Evolutionary conservation across 2,888 invertebrate species (phyloP), one percentile per base, ranked within the genome.

Genomic region (Philonicus albiceps): DNA sequence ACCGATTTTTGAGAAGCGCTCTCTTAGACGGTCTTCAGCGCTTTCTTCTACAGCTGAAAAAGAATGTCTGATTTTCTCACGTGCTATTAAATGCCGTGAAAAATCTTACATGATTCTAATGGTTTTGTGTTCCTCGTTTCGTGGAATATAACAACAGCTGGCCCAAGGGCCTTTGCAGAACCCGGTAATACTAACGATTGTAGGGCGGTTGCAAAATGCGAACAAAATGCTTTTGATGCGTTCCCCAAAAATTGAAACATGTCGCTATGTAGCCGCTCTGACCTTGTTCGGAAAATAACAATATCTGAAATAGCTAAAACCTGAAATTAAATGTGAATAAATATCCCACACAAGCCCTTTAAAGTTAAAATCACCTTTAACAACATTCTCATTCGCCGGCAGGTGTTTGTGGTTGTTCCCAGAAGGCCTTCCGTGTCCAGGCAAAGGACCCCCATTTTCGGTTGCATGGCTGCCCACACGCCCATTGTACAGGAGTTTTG

Each of bases 281-380:
- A 95, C 86, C 95, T 93, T 11, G 96, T 96, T 86, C 96, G 93
- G 91, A 96, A 97, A 78, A 97, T 94, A 0, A 96, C 95, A 88
- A 97, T 94, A 91, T 97, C 97, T 3, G 96, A 96, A 83, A 97
- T 94, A 5, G 96, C 96, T n/a, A 97, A 92, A 83, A 97, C 94
- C 93, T 94, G 86, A n/a, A 88, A 90, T 86, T 87, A 78, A 87
- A 55, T 75, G 0, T 34, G 22, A 3, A 43, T 22, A 27, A 22
- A 22, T 16, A 74, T 0, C 11, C 40, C 4, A 8, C 8, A 6
- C 11, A 55, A 64, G 1, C 5, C 3, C 7, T 49, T 80, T 72
- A 37, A 13, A n/a, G n/a, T 27, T 27, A 0, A 34, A 19, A 73
- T 88, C 89, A 93, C 94, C 93, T 96, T 97, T 40, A 97, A 92